Percentiles rank a stretch among this genome's conserved stretches.
Conservation (phyloP, 2,888 invertebrate species). For the Hemithea aestivaria region DNA sequence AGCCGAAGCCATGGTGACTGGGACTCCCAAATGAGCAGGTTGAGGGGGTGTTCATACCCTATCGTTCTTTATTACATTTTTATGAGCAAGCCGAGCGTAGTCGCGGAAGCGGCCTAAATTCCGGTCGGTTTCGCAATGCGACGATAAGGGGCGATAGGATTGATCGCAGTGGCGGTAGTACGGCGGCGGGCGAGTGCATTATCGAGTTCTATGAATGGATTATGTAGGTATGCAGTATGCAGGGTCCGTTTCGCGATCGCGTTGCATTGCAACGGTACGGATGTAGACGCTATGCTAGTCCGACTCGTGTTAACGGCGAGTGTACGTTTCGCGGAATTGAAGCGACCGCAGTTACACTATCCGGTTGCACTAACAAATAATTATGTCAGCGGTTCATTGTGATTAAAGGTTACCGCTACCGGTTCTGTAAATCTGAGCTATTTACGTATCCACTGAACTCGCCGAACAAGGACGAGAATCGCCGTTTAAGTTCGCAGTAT, state of each 20-base stretch:
- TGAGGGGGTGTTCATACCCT: conserved; percentile 14
- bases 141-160: conserved; percentile 36
- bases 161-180: conserved; percentile 28
- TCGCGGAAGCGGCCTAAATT: conserved; percentile 50
- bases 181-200: conserved; percentile 25
- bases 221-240: conserved; percentile 34
- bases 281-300: conserved; percentile 45
- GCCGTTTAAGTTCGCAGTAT: conserved; percentile 48
- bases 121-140: conserved; percentile 45
- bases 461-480: conserved; percentile 47
- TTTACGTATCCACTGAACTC: conserved; percentile 31
- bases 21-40: conserved; percentile 77
- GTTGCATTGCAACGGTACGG: conserved; percentile 48
- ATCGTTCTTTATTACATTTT: conserved; percentile 3
- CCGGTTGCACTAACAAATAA: conserved; percentile 67
- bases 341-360: conserved; percentile 46
- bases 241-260: conserved; percentile 50
- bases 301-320: conserved; percentile 51
- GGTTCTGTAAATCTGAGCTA: conserved; percentile 34
- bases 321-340: conserved; percentile 61
- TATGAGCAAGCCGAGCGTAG: conserved; percentile 7
- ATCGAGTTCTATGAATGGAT: conserved; percentile 61
- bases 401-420: conserved; percentile 57
- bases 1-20: conserved; percentile 65
- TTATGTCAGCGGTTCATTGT: conserved; percentile 67